These are phyloP conservation scores for Xylocopa sonorina DNA, from an alignment of 1,140 invertebrate genomes.

Conservation along the genomic window DNA sequence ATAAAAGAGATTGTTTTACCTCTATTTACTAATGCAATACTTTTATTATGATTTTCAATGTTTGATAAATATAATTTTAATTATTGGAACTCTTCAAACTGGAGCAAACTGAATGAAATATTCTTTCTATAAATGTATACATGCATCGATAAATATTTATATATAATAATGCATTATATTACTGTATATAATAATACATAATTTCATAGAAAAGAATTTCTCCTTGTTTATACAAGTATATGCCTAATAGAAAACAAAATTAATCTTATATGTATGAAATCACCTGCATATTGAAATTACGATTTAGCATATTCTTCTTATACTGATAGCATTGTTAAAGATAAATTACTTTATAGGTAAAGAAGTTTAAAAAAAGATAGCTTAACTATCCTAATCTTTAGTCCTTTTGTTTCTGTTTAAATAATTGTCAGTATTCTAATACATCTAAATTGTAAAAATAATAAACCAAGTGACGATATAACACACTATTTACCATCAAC, in stretches of 20 bases:
- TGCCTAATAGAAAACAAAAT: not conserved
- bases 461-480: no score
- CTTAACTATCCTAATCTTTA: no score
- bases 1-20: not conserved
- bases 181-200: conserved; percentile 3
- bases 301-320: not conserved
- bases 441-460: no score
- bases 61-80: not conserved
- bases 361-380: not conserved
- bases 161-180: no score
- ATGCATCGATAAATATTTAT: conserved; percentile 15
- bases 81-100: not conserved
- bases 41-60: not conserved
- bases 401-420: no score
- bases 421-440: no score
- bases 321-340: not conserved
- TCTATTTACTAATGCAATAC: not conserved
- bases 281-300: not conserved
- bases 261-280: conserved; percentile 1
- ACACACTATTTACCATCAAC: no score
- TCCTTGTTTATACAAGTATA: not conserved
- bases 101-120: not conserved
- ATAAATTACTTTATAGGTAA: not conserved
- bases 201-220: not conserved
- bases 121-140: not conserved